Evolutionary conservation across 1,140 invertebrate genomes (phyloP).

Genomic region (Berghia stephanieae): DNA sequence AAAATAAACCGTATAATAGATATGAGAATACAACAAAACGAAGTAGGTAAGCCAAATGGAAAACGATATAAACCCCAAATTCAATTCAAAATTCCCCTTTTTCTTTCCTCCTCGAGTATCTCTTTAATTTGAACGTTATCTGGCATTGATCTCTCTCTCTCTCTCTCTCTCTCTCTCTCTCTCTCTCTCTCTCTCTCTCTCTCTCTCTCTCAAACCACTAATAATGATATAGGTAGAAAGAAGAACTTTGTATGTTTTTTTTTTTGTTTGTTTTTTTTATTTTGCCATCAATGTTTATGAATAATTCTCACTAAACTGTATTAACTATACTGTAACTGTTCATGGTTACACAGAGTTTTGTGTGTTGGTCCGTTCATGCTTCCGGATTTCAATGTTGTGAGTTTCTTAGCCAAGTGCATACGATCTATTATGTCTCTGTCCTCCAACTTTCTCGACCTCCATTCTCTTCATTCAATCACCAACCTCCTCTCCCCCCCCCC

Average conservation of each 20-base stretch:
- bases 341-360: too few relatives aligned
- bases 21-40: neutral
- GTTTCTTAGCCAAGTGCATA: too few relatives aligned
- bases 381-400: too few relatives aligned
- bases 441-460: neutral
- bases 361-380: too few relatives aligned
- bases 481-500: neutral
- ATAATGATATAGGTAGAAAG: neutral
- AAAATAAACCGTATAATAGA: neutral
- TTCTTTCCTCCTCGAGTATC: slow-evolving; percentile 4
- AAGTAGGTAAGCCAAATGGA: neutral
- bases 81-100: neutral
- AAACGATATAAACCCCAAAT: neutral
- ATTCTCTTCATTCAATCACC: neutral
- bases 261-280: too few relatives aligned
- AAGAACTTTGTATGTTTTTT: too few relatives aligned
- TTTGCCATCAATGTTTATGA: too few relatives aligned
- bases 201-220: neutral
- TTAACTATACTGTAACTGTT: too few relatives aligned
- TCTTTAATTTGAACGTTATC: too few relatives aligned
- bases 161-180: slow-evolving; percentile 18
- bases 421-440: neutral
- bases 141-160: slow-evolving; percentile 3
- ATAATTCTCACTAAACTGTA: too few relatives aligned
- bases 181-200: slow-evolving; percentile 20